These are phyloP conservation scores for Sinohyriopsis cumingii DNA, from an alignment of 2,888 invertebrate genomes.

Conservation along the genomic window DNA sequence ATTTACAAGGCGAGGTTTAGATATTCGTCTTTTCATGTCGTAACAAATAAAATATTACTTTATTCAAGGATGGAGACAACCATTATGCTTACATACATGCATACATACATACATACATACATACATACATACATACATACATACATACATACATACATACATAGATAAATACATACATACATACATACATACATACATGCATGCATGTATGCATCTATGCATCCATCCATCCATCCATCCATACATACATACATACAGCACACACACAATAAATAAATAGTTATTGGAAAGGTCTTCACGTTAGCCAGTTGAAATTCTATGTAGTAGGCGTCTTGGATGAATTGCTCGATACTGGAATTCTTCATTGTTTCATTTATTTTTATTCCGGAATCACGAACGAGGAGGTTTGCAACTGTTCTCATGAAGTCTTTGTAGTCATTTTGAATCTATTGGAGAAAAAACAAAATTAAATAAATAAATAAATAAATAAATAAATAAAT, in stretches of 20 bases:
- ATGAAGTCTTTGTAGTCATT: conserved; percentile 63
- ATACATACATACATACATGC: no score
- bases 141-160: conserved; percentile 1
- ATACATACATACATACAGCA: no score
- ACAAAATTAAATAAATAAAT: not conserved
- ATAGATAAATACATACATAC: not conserved
- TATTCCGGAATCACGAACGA: conserved; percentile 60
- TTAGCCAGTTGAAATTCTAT: conserved; percentile 55
- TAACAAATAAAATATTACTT: no score
- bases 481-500: not conserved
- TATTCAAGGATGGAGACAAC: no score
- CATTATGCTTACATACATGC: not conserved
- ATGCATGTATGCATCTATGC: no score
- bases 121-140: conserved; percentile 1
- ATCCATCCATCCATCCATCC: no score
- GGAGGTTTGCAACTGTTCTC: conserved; percentile 44
- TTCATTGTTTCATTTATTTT: conserved; percentile 37
- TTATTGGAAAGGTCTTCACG: conserved; percentile 23
- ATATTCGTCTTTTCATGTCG: no score
- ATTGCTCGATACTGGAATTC: conserved; percentile 48
- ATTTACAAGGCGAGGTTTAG: no score
- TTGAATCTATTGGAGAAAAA: conserved; percentile 34
- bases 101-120: not conserved
- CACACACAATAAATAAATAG: no score
- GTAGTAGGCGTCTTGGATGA: conserved; percentile 58